Conservation (phyloP, 2,888 invertebrate species). For the Netelia inedita region DNA sequence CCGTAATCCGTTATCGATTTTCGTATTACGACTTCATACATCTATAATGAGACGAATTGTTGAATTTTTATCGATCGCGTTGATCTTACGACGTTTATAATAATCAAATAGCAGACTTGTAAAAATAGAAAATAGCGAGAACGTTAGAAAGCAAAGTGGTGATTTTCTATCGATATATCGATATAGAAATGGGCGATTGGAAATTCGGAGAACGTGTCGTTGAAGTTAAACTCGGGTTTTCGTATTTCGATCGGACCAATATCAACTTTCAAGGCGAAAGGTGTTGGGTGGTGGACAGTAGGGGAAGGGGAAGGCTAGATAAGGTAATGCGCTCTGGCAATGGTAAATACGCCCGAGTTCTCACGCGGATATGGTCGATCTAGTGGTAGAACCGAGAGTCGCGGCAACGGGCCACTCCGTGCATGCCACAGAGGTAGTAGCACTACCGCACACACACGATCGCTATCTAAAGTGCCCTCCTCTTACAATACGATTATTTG, state of each 20-base stretch:
- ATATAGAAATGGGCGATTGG: too few relatives aligned
- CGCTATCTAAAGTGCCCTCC: constrained; percentile 75
- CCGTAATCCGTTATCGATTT: background rate
- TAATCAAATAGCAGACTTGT: background rate
- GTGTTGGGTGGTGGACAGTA: constrained; percentile 71
- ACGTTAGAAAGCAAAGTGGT: too few relatives aligned
- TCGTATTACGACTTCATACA: background rate
- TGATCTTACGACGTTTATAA: background rate
- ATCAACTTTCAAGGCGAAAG: constrained; percentile 72
- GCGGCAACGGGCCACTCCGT: background rate
- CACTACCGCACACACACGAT: constrained; percentile 65
- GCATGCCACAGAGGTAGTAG: constrained; percentile 10
- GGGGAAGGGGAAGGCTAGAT: constrained; percentile 73
- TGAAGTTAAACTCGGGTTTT: constrained; percentile 11
- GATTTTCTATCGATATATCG: too few relatives aligned
- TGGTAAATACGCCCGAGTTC: constrained; percentile 74
- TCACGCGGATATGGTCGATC: constrained; percentile 75
- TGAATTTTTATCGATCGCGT: background rate
- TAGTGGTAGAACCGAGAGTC: constrained; percentile 14
- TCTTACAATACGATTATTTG: constrained; percentile 77
- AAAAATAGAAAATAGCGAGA: background rate
- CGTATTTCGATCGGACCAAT: constrained; percentile 34
- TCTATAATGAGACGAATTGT: background rate
- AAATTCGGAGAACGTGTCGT: background rate
- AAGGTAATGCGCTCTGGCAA: constrained; percentile 73